A percentile compares a stretch with the other conserved stretches of the same genome.
phyloP scores from a whole-genome alignment of 2,797 vertebrate species.

The Semotilus atromaculatus region DNA sequence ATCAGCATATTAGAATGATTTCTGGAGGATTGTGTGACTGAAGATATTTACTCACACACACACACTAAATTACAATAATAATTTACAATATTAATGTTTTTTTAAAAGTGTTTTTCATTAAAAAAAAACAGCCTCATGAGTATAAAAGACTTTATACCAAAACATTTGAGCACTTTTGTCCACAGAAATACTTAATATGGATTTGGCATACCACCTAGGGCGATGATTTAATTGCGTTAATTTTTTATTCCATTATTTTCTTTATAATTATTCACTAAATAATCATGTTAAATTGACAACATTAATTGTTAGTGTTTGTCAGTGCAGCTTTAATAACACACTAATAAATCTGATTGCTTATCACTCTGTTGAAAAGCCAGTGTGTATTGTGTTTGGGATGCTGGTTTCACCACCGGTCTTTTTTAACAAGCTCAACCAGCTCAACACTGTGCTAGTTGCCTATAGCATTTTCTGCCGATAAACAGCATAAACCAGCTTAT shows the following conservation, averaged over 20 bases:
- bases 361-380: not conserved
- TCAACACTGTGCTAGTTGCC: not conserved
- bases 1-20: too few relatives aligned
- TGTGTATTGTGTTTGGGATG: not conserved
- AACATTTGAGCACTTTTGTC: not conserved
- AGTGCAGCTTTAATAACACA: not conserved
- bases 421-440: not conserved
- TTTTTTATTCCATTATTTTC: not conserved
- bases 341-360: not conserved
- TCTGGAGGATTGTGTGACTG: too few relatives aligned
- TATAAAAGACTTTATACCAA: not conserved
- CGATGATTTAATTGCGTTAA: not conserved
- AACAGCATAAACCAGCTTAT: not conserved
- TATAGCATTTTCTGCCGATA: not conserved
- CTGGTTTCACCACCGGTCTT: not conserved
- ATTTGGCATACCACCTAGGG: constrained; percentile 6
- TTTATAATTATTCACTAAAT: constrained; percentile 4
- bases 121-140: not conserved
- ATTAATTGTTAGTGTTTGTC: not conserved
- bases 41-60: too few relatives aligned
- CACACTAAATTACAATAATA: too few relatives aligned
- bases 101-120: too few relatives aligned
- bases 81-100: too few relatives aligned
- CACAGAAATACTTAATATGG: not conserved
- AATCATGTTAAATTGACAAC: not conserved